Evolutionary conservation across 2,797 vertebrate species (phyloP).

Genomic region (Cryptoprocta ferox): DNA sequence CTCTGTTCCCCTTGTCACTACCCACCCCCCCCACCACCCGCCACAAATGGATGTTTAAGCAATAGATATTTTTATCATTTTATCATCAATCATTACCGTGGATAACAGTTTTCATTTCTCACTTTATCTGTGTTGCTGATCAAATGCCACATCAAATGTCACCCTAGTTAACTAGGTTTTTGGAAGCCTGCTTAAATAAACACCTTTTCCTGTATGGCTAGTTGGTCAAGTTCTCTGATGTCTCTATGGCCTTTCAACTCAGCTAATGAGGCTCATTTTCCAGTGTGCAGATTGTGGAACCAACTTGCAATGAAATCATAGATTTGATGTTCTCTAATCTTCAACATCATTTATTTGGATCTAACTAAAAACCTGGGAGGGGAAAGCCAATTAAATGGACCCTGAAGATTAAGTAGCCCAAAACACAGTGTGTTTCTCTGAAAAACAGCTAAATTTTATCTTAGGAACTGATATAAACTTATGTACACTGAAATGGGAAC

Average conservation of each 20-base stretch:
- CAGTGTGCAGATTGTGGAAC: neutral
- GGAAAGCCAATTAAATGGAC: neutral
- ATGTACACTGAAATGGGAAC: neutral
- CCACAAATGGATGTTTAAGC: conserved; percentile 21
- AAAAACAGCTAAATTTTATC: neutral
- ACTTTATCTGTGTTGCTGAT: conserved; percentile 47
- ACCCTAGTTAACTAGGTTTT: conserved; percentile 4
- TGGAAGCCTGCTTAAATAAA: conserved; percentile 27
- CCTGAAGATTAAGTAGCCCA: neutral
- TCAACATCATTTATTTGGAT: neutral
- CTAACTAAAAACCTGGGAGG: neutral
- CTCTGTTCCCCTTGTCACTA: neutral
- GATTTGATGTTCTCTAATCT: neutral
- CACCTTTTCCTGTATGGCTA: neutral
- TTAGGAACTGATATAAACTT: neutral
- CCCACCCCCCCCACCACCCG: neutral
- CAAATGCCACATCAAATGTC: conserved; percentile 40
- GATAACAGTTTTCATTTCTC: conserved; percentile 41
- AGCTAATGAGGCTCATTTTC: neutral
- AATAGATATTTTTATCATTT: conserved; percentile 43
- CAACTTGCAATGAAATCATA: neutral
- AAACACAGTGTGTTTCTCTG: neutral
- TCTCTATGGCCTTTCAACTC: neutral
- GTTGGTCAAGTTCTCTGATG: neutral
- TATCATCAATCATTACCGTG: conserved; percentile 32